A percentile compares a stretch with the other conserved stretches of the same genome.
phyloP scores from a whole-genome alignment of 1,140 invertebrate genomes.

The Kradibia gibbosae region DNA sequence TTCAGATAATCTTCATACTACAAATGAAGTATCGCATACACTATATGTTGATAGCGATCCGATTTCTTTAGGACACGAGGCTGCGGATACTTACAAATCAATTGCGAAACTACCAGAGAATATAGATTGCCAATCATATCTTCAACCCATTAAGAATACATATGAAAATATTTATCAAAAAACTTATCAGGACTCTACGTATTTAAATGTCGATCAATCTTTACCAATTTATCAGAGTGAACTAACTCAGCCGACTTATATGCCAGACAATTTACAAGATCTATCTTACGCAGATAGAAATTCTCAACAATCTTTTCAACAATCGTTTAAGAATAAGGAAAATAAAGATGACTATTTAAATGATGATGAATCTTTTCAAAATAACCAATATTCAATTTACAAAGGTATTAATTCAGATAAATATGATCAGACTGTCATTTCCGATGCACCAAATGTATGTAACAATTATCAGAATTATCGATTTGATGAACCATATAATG shows the following conservation, averaged over 20 bases:
- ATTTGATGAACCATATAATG: slow-evolving; percentile 64
- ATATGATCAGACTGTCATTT: slow-evolving; percentile 59
- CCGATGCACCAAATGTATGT: slow-evolving; percentile 55
- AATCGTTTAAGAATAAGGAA: not conserved
- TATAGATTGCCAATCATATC: slow-evolving; percentile 55
- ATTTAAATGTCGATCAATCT: slow-evolving; percentile 57
- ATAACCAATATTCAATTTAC: slow-evolving; percentile 56
- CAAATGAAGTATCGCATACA: not conserved
- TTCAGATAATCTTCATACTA: not conserved
- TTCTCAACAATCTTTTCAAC: slow-evolving; percentile 55
- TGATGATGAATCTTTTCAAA: not conserved
- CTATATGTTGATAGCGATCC: not conserved
- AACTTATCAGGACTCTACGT: slow-evolving; percentile 65
- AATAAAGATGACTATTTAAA: not conserved
- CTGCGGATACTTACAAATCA: not conserved
- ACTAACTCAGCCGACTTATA: slow-evolving; percentile 57
- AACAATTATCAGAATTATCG: slow-evolving; percentile 59
- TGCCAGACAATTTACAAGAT: slow-evolving; percentile 51
- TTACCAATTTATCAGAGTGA: slow-evolving; percentile 54
- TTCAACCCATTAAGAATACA: slow-evolving; percentile 69
- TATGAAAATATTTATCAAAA: slow-evolving; percentile 61
- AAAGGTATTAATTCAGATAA: slow-evolving; percentile 55
- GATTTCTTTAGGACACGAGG: not conserved
- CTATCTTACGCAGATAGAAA: slow-evolving; percentile 62
- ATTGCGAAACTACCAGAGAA: not conserved